phyloP scores from a whole-genome alignment of 2,797 vertebrate species.

The Cynopterus sphinx region DNA sequence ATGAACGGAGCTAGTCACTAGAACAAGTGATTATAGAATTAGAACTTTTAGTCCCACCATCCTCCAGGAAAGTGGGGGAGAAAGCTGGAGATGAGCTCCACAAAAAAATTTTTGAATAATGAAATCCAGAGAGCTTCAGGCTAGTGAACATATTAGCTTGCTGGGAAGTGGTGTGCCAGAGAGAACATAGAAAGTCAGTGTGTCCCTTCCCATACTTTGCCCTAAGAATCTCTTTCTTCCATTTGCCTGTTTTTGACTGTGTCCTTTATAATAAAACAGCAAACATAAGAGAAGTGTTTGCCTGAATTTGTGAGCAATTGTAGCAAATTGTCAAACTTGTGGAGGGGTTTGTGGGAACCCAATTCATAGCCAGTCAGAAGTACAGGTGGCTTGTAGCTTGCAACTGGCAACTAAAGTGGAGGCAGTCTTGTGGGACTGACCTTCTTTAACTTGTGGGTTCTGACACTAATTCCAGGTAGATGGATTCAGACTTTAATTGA shows the following conservation, averaged over 20 bases:
- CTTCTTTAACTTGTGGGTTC: neutral
- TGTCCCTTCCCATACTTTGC: neutral
- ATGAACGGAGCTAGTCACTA: neutral
- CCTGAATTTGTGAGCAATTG: neutral
- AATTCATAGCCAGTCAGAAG: neutral
- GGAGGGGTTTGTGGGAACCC: neutral
- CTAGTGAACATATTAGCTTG: neutral
- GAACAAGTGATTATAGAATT: neutral
- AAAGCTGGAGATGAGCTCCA: neutral
- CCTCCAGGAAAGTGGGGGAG: neutral
- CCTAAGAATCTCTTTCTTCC: neutral
- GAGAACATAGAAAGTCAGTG: neutral
- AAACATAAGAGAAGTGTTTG: neutral
- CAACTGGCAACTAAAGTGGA: neutral
- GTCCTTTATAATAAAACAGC: neutral
- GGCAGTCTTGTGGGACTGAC: neutral
- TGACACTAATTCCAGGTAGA: neutral
- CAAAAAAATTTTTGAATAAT: neutral
- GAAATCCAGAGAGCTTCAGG: neutral
- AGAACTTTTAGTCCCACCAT: neutral
- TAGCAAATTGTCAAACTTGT: constrained; percentile 22
- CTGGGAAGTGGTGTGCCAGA: neutral
- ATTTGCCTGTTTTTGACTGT: neutral
- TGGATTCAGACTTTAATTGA: constrained; percentile 1
- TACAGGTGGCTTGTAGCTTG: neutral